A percentile compares a stretch with the other conserved stretches of the same genome.
phyloP scores from a whole-genome alignment of 2,113 vertebrate species.

The Atractosteus spatula region DNA sequence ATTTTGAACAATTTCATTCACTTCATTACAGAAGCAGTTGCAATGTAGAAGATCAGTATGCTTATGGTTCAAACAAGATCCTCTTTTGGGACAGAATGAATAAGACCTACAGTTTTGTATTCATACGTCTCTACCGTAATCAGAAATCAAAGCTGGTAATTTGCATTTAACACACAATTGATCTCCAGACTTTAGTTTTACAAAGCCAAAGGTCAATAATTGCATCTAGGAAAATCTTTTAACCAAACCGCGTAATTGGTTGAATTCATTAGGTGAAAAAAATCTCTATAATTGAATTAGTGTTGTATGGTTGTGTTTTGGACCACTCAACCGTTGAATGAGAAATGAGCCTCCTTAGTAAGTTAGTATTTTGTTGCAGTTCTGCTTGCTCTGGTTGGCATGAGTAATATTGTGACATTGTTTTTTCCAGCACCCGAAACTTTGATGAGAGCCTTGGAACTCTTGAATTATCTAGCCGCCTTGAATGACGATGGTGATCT shows the following conservation, averaged over 20 bases:
- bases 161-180: constrained; percentile 68
- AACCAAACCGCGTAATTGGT: constrained; percentile 55
- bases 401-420: no score
- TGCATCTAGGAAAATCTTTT: constrained; percentile 59
- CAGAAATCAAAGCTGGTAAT: constrained; percentile 47
- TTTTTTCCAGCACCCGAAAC: constrained; percentile 86
- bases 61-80: not conserved
- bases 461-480: constrained; percentile 93
- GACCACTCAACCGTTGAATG: constrained; percentile 43
- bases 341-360: constrained; percentile 51
- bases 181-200: constrained; percentile 57
- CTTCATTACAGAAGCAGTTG: no score
- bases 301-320: constrained; percentile 40
- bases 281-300: constrained; percentile 59
- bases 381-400: constrained; percentile 43
- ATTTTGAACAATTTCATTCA: no score
- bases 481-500: constrained; percentile 94
- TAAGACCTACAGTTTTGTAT: constrained; percentile 1
- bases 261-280: constrained; percentile 54
- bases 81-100: constrained; percentile 41
- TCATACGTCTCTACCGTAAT: constrained; percentile 10
- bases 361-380: constrained; percentile 45
- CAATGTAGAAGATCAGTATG: no score
- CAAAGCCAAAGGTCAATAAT: constrained; percentile 66
- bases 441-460: constrained; percentile 93